Evolutionary conservation across 2,113 vertebrate species (phyloP).

Genomic region (Carassius auratus): DNA sequence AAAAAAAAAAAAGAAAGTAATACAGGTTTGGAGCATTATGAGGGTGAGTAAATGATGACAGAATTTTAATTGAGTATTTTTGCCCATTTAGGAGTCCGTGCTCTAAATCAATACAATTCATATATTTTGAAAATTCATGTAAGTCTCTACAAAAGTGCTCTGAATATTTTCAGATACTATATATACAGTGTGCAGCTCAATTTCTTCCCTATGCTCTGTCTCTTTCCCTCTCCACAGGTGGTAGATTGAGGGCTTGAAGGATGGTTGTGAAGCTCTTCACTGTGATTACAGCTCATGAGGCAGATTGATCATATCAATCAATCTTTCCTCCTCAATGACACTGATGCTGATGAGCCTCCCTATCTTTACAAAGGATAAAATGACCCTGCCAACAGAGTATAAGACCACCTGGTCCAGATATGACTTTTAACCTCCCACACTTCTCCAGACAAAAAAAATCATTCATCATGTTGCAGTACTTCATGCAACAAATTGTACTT

Average conservation of each 20-base stretch:
- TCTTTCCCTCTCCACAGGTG: conserved; percentile 35
- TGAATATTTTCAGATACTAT: neutral
- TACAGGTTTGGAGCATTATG: neutral
- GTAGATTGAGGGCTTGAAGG: conserved; percentile 47
- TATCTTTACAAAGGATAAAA: conserved; percentile 29
- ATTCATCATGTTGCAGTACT: too few relatives aligned
- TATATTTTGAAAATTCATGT: too few relatives aligned
- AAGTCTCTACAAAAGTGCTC: neutral
- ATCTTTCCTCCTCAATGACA: conserved; percentile 28
- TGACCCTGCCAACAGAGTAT: conserved; percentile 18
- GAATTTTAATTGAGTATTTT: neutral
- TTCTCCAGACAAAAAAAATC: conserved; percentile 2
- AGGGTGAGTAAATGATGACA: neutral
- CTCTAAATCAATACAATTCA: neutral
- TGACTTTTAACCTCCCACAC: conserved; percentile 26
- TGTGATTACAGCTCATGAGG: conserved; percentile 37
- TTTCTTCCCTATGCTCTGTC: conserved; percentile 13
- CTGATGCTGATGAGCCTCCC: conserved; percentile 46
- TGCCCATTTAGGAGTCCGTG: neutral
- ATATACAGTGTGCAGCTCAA: neutral
- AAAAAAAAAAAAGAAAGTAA: neutral
- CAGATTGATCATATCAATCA: conserved; percentile 51
- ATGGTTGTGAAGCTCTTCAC: conserved; percentile 43
- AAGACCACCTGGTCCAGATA: conserved; percentile 31
- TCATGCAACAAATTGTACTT: neutral